Base-by-base conservation (phyloP, 2,113 vertebrate species). In the Chascanopsetta lugubris region DNA sequence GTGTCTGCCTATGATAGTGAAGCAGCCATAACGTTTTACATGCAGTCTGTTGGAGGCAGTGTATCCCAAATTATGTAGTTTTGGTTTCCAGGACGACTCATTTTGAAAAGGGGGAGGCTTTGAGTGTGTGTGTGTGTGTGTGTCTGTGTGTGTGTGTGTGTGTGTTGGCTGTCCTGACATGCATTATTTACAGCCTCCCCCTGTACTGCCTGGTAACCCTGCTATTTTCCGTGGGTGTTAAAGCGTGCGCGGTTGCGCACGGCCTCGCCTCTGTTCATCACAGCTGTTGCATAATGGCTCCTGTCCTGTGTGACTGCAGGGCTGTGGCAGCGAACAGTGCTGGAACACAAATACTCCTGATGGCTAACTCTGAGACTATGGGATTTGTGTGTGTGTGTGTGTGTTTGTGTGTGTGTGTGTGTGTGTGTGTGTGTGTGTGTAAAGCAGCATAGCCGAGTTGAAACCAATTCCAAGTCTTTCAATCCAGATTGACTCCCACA, bases 171-270 rank as follows among this genome's bases (percentile, higher is more conserved):
- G 26, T 60, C 58, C 70, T 79, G 68, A 61, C 66, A 71, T 82
- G 67, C 71, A 85, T 83, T 80, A 85, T 78, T 85, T 68, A 71
- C 67, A 80, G 75, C 36, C 81, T 83, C 79, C 79, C 77, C 79
- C 77, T 50, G 78, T 36, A 6, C 49, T 79, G 65, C 76, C 53
- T n/a, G 36, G 56, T 61, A 79, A 75, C 70, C 74, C 71, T 82
- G 82, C 75, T 86, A 73, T 85, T 82, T 83, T 82, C 73, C 17
- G 80, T 82, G 71, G 72, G 71, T 80, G 80, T 87, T 72, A n/a
- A 77, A 80, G 83, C 63, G 61, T 79, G 67, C 69, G 57, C 25
- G 6, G 29, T n/a, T 21, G 77, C 64, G 59, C 15, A 50, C 55
- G 34, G 67, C n/a, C 56, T 80, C 66, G 1, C 45, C 59, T 67